Percentiles rank a stretch among this genome's conserved stretches.
These are phyloP conservation scores for Aricia artaxerxes DNA, from an alignment of 2,888 invertebrate species.

Conservation along the genomic window DNA sequence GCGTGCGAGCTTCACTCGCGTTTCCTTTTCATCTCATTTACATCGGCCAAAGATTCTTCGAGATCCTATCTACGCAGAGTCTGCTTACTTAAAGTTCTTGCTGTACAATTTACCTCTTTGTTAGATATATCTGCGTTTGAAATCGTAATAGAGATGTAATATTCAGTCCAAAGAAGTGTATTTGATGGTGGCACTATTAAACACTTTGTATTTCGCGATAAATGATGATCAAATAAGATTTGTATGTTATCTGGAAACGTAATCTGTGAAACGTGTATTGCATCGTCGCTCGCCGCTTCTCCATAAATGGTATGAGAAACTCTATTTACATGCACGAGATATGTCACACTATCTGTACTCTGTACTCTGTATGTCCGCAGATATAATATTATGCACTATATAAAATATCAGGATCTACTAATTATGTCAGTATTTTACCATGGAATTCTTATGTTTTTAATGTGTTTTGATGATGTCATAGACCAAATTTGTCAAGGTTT, in stretches of 20 bases:
- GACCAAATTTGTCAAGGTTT: not conserved
- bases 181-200: not conserved
- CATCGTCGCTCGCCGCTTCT: not conserved
- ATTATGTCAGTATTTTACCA: not conserved
- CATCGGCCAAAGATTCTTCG: not conserved
- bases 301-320: slow-evolving; percentile 23
- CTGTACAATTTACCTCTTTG: not conserved
- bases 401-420: not conserved
- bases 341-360: not conserved
- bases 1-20: slow-evolving; percentile 35
- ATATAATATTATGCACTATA: not conserved
- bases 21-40: slow-evolving; percentile 30
- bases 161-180: no score
- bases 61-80: not conserved
- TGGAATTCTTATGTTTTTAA: not conserved
- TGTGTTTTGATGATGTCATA: slow-evolving; percentile 14
- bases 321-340: slow-evolving; percentile 15
- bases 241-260: slow-evolving; percentile 14
- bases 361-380: not conserved
- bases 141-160: not conserved
- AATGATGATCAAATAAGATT: slow-evolving; percentile 2
- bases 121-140: not conserved
- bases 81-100: not conserved
- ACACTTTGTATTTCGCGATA: not conserved
- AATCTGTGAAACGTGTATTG: not conserved